Base-by-base conservation (phyloP, 2,113 vertebrate genomes). In the Lophochroa leadbeateri region DNA sequence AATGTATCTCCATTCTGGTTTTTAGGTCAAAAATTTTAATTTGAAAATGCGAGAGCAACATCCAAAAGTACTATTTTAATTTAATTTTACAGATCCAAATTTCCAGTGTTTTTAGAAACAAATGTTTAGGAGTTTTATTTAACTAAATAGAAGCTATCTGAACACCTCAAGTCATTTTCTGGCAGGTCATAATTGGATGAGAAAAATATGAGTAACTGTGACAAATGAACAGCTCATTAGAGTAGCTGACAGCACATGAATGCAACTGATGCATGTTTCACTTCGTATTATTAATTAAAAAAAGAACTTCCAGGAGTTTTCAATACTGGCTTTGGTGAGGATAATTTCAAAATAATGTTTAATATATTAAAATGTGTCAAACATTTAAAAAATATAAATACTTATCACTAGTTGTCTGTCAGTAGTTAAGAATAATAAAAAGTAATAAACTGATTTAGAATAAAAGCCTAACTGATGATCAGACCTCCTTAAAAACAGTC, bases 221-320 rank as follows among this genome's bases (percentile, higher is more conserved):
- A 75, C 65, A 92, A 88, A 92, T 47, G 46, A 83, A 19, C 41
- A 83, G n/a, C 68, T 86, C 71, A 39, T 52, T 49, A 72, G 39
- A 74, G 60, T 19, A 67, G 39, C 0, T 82, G 86, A 92, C 68
- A 92, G 80, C 83, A 63, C 29, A 55, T 50, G 41, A 84, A 88
- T 55, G 75, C 27, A n/a, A 39, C 50, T 75, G 55, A 58, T 17
- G 47, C 11, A 15, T 39, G 12, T 58, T 86, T 89, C 39, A 76
- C 7, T 65, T 39, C 52, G 27, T 28, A 13, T 8, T 60, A 55
- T 67, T 75, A 78, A 85, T 9, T 82, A 31, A 60, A 90, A 93
- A 86, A 46, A 64, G 47, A 25, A 65, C 37, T 82, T 91, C 13
- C 25, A 64, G 19, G 35, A 74, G 19, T 72, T 88, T 67, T 65